Conservation (phyloP, 2,113 vertebrate genomes). For the Tachuris rubrigastra region DNA sequence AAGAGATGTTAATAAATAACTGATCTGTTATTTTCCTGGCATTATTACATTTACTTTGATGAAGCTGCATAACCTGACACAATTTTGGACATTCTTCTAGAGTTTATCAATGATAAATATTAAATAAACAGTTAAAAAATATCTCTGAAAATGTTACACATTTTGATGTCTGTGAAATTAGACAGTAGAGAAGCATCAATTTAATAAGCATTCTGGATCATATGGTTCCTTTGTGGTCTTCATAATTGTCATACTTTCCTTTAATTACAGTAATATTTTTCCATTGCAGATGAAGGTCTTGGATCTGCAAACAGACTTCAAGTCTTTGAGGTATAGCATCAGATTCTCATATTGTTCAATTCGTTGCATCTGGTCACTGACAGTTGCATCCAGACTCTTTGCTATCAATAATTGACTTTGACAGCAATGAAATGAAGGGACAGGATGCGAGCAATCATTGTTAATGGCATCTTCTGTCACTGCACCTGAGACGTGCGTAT, state of each 20-base stretch:
- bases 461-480: constrained; percentile 3
- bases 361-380: constrained; percentile 34
- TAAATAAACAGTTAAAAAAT: neutral
- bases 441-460: neutral
- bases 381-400: constrained; percentile 2
- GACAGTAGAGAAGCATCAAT: neutral
- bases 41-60: neutral
- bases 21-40: neutral
- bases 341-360: constrained; percentile 13
- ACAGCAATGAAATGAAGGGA: constrained; percentile 51
- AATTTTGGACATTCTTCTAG: neutral
- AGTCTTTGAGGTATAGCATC: neutral
- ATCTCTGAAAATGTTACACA: neutral
- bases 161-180: neutral
- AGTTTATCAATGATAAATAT: neutral
- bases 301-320: neutral
- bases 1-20: neutral
- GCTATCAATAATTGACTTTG: constrained; percentile 51
- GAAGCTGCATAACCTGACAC: neutral
- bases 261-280: neutral
- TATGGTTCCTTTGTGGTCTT: neutral
- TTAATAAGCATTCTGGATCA: neutral
- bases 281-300: neutral
- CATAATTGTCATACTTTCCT: neutral
- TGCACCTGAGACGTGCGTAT: neutral